Evolutionary conservation across 1,140 invertebrate genomes (phyloP), one percentile per base, ranked within the genome.

Genomic region (Cyrtorhinus lividipennis): DNA sequence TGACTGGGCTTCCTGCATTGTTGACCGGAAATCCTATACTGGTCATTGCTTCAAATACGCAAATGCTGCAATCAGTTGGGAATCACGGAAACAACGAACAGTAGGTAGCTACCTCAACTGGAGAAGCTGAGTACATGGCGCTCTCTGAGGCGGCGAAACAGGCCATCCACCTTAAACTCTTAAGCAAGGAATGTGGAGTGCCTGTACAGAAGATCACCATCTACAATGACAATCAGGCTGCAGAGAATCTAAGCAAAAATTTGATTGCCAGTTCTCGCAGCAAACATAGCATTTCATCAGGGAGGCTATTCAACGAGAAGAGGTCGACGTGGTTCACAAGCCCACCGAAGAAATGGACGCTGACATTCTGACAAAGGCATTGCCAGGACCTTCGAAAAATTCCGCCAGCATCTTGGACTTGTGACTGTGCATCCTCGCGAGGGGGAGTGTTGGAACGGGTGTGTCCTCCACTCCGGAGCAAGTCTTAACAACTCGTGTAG

Each of bases 71-170:
- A 63, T 70, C 8, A 56, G 53, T 10, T 69, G 68, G 70, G 44
- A 48, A 48, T 56, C 53, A 20, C 65, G 64, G 27, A 74, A 73
- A 64, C 73, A 76, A 66, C 48, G 53, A 1, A 68, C 66, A 0
- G n/a, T n/a, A n/a, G n/a, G 69, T 73, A 23, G 72, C 73, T 5
- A 64, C 74, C 22, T 73, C 72, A 13, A 70, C 69, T 8, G 71
- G 70, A 24, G 73, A 76, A 65, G 68, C 71, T 2, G 73, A 76
- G 62, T 78, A 77, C 64, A 70, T 78, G 3, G 73, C 74, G n/a
- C 65, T 73, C 3, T 64, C 69, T 45, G 67, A 71, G 64, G 72
- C 70, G 1, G 61, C 71, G 3, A 73, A 73, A 68, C 74, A 77
- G 66, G 67, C 38, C n/a, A 8, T 44, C n/a, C 38, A 44, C n/a